Conservation (phyloP, 1,140 invertebrate species). For the Cotesia chilonis region DNA sequence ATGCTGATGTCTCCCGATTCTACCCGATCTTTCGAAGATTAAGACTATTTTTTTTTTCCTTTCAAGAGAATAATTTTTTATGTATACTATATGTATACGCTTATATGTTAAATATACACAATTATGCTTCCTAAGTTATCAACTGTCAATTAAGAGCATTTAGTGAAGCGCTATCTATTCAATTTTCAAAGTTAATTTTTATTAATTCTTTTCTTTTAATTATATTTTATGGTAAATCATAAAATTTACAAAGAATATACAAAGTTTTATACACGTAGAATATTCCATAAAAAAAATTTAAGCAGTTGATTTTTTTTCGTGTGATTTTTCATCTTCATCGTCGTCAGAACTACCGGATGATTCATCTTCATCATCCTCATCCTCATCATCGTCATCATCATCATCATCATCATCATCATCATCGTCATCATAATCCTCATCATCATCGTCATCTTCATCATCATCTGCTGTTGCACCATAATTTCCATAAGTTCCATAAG, state of each 20-base stretch:
- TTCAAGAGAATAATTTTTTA: background rate
- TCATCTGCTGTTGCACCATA: slow-evolving; percentile 57
- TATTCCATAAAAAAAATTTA: background rate
- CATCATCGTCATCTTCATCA: slow-evolving; percentile 65
- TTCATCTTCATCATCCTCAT: slow-evolving; percentile 61
- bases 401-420: slow-evolving; percentile 64
- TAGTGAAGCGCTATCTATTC: background rate
- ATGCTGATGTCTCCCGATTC: slow-evolving; percentile 28
- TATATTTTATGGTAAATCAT: too few relatives aligned
- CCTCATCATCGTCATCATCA: too few relatives aligned
- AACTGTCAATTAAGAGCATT: background rate
- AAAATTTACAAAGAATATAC: too few relatives aligned
- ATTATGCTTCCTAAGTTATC: background rate
- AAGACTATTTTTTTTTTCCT: slow-evolving; percentile 2
- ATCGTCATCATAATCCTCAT: slow-evolving; percentile 67
- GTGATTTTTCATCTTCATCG: slow-evolving; percentile 45
- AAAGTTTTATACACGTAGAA: slow-evolving; percentile 6
- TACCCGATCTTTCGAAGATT: slow-evolving; percentile 12
- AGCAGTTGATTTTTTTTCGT: slow-evolving; percentile 38
- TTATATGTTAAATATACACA: too few relatives aligned
- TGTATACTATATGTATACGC: background rate
- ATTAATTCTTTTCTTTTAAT: too few relatives aligned
- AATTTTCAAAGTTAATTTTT: background rate
- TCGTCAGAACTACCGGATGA: slow-evolving; percentile 40
- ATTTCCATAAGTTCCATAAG: slow-evolving; percentile 55